These are phyloP conservation scores for Ricordea florida DNA, from an alignment of 92 coral and sea anemone species.

Conservation along the genomic window DNA sequence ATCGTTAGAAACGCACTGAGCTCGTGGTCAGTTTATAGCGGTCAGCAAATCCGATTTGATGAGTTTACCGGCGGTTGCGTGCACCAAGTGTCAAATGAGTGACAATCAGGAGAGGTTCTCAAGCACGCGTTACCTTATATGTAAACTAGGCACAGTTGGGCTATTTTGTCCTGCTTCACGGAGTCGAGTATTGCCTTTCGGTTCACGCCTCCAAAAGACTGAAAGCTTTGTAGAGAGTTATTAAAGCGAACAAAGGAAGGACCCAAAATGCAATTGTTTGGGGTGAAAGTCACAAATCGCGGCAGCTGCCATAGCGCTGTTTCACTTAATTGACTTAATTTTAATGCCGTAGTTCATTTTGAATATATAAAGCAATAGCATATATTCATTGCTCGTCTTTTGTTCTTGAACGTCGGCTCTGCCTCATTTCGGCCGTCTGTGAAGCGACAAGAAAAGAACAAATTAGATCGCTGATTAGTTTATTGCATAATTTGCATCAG, in stretches of 20 bases:
- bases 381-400: constrained; percentile 77
- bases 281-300: constrained; percentile 45
- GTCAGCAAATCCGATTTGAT: constrained; percentile 60
- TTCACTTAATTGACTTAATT: constrained; percentile 90
- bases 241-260: constrained; percentile 78
- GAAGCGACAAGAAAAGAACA: constrained; percentile 89
- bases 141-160: constrained; percentile 40
- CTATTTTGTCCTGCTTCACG: constrained; percentile 36
- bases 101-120: constrained; percentile 37
- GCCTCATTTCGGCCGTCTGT: constrained; percentile 80
- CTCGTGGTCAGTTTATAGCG: constrained; percentile 47
- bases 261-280: constrained; percentile 78
- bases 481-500: constrained; percentile 93
- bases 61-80: constrained; percentile 58
- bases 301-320: constrained; percentile 82
- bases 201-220: constrained; percentile 54
- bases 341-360: constrained; percentile 78
- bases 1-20: constrained; percentile 5
- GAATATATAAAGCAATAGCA: constrained; percentile 64
- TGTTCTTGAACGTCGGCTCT: constrained; percentile 82
- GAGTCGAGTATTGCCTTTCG: constrained; percentile 49
- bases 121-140: constrained; percentile 64
- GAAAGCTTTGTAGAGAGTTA: constrained; percentile 61
- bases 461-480: constrained; percentile 86
- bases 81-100: constrained; percentile 47